Percentiles rank a stretch among this genome's conserved stretches.
phyloP scores from a whole-genome alignment of 2,888 invertebrate genomes.

The Anoplius nigerrimus region DNA sequence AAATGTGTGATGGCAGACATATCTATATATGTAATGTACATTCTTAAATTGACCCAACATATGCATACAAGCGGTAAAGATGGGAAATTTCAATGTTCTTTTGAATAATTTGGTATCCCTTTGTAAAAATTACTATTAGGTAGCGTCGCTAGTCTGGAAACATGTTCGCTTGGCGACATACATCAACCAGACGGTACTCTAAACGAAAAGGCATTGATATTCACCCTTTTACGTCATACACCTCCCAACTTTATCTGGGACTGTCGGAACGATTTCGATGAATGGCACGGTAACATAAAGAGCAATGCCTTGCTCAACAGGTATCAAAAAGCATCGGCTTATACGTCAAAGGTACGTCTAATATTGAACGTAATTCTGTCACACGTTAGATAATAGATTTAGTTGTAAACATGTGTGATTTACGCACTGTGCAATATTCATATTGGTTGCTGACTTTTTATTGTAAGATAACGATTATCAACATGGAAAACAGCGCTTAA shows the following conservation, averaged over 20 bases:
- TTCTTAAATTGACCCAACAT: too few relatives aligned
- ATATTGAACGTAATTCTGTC: neutral
- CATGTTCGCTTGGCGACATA: constrained; percentile 63
- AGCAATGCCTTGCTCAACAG: constrained; percentile 62
- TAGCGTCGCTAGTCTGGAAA: constrained; percentile 57
- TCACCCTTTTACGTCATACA: constrained; percentile 56
- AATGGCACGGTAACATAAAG: constrained; percentile 64
- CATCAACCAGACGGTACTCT: constrained; percentile 57
- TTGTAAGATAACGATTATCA: too few relatives aligned
- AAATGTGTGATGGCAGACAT: too few relatives aligned
- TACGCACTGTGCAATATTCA: too few relatives aligned
- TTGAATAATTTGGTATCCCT: too few relatives aligned
- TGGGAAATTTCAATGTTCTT: too few relatives aligned
- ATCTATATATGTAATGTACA: too few relatives aligned
- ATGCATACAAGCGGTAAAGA: too few relatives aligned
- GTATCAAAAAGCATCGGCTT: constrained; percentile 63
- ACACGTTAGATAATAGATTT: too few relatives aligned
- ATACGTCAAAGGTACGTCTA: constrained; percentile 67
- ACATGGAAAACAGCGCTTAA: too few relatives aligned
- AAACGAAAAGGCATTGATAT: constrained; percentile 65
- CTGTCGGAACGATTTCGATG: constrained; percentile 67
- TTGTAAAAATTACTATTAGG: constrained; percentile 39
- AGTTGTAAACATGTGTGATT: too few relatives aligned
- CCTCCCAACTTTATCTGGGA: constrained; percentile 69
- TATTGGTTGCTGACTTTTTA: too few relatives aligned